Evolutionary conservation across 2,797 vertebrate species (phyloP).

Genomic region (Tenualosa thibaudeaui): DNA sequence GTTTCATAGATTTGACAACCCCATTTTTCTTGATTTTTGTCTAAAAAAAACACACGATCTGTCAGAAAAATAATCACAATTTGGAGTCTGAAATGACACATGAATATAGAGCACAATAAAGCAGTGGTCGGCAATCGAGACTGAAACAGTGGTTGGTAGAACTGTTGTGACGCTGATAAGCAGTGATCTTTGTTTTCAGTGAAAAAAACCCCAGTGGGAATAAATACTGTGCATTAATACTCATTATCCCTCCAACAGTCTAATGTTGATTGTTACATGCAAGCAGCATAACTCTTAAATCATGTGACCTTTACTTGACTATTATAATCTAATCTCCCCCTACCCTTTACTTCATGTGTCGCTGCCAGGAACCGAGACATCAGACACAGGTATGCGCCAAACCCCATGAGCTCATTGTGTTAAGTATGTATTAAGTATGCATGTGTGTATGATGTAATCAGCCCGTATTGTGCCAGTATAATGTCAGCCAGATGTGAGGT

Average conservation of each 20-base stretch:
- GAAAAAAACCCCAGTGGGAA: not conserved
- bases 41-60: not conserved
- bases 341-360: not conserved
- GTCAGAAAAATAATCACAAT: not conserved
- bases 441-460: not conserved
- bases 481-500: not conserved
- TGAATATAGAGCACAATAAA: too few species aligned
- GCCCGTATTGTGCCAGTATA: not conserved
- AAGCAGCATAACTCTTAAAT: not conserved
- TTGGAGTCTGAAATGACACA: not conserved
- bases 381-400: conserved; percentile 89
- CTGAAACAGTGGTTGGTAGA: not conserved
- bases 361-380: conserved; percentile 92
- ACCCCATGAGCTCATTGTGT: conserved; percentile 19
- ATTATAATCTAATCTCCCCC: not conserved
- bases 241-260: not conserved
- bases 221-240: not conserved
- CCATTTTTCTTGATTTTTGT: not conserved
- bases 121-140: not conserved
- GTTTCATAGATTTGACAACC: not conserved
- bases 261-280: not conserved
- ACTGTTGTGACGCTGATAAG: not conserved
- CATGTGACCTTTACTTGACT: not conserved
- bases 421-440: not conserved
- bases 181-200: not conserved